These are phyloP conservation scores for Zootermopsis nevadensis DNA, from an alignment of 2,888 invertebrate genomes.

Conservation along the genomic window DNA sequence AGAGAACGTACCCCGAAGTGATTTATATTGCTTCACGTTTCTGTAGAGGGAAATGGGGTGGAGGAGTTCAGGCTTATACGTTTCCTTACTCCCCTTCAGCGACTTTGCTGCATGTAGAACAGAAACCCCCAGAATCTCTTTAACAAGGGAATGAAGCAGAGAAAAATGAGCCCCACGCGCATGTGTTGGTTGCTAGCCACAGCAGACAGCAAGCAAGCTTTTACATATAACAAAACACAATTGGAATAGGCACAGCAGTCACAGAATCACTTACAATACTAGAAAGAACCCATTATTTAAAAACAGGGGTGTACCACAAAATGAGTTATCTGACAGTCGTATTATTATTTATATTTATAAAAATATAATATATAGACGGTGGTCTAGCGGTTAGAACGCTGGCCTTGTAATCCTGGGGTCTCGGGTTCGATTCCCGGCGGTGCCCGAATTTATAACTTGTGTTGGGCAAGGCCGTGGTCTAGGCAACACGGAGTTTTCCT, in stretches of 20 bases:
- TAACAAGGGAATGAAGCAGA: constrained; percentile 19
- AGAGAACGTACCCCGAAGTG: not conserved
- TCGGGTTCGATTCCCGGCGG: no score
- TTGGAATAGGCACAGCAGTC: not conserved
- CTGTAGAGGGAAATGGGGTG: not conserved
- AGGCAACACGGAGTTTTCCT: no score
- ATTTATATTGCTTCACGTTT: constrained; percentile 7
- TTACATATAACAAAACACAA: not conserved
- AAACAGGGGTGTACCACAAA: constrained; percentile 4
- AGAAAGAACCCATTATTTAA: not conserved
- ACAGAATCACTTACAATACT: constrained; percentile 14
- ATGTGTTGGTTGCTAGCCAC: constrained; percentile 1
- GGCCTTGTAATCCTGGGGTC: no score
- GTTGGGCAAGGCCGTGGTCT: no score
- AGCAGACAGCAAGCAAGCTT: constrained; percentile 14
- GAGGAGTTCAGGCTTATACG: not conserved
- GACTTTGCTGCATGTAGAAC: constrained; percentile 7
- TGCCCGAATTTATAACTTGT: no score
- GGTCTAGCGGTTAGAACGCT: no score
- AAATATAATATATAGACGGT: no score
- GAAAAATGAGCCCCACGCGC: constrained; percentile 17
- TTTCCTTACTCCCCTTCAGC: not conserved
- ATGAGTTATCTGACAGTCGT: no score
- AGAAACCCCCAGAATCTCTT: constrained; percentile 14
- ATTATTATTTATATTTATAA: no score